These are phyloP conservation scores for Nudaria mundana DNA, from an alignment of 2,888 invertebrate species.

Conservation along the genomic window DNA sequence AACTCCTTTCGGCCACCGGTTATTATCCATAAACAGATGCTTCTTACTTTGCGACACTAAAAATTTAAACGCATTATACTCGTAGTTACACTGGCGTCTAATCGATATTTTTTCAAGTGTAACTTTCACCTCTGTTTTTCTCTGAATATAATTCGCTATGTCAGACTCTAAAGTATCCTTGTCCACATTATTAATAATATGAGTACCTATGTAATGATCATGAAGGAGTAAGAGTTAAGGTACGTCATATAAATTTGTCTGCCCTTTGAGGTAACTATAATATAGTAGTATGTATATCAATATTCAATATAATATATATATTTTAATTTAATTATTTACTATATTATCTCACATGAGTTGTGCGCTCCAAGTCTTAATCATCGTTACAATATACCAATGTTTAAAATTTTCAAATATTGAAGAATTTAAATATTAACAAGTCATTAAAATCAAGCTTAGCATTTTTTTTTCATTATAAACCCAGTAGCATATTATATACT, in stretches of 20 bases:
- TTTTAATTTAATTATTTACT: slow-evolving; percentile 46
- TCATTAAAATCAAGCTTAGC: slow-evolving; percentile 20
- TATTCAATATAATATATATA: slow-evolving; percentile 56
- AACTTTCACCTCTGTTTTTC: too few relatives aligned
- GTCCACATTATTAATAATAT: too few relatives aligned
- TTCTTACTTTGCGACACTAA: too few relatives aligned
- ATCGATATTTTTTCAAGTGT: too few relatives aligned
- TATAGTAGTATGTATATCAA: slow-evolving; percentile 35
- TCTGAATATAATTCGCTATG: too few relatives aligned
- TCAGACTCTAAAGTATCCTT: too few relatives aligned
- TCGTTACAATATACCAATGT: slow-evolving; percentile 47
- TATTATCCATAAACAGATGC: too few relatives aligned
- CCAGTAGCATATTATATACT: slow-evolving; percentile 11
- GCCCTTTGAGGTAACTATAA: slow-evolving; percentile 30
- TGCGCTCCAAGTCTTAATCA: slow-evolving; percentile 73
- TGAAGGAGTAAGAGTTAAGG: too few relatives aligned
- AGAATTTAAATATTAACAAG: slow-evolving; percentile 15
- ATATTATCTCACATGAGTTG: slow-evolving; percentile 76
- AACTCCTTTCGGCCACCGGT: too few relatives aligned
- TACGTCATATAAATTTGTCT: too few relatives aligned
- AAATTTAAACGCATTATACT: slow-evolving; percentile 31
- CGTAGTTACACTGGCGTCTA: too few relatives aligned
- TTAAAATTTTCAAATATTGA: slow-evolving; percentile 32
- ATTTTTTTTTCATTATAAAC: slow-evolving; percentile 10
- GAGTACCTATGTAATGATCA: slow-evolving; percentile 21